A percentile compares a stretch with the other conserved stretches of the same genome.
phyloP scores from a whole-genome alignment of 2,113 vertebrate genomes.

The Notothenia rossii region DNA sequence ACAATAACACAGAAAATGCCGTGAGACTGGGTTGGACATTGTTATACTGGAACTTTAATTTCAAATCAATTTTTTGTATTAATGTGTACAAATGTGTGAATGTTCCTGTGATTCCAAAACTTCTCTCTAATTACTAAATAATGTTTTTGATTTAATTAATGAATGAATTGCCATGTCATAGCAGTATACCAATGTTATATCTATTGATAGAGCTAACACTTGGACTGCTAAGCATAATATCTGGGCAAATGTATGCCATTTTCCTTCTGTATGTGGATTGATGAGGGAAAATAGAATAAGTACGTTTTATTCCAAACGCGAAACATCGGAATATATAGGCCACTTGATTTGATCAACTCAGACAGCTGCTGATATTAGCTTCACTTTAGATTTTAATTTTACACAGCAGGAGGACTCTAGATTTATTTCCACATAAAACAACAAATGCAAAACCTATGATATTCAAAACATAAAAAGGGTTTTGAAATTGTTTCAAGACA shows the following conservation, averaged over 20 bases:
- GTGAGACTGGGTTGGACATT: too few relatives aligned
- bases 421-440: not conserved
- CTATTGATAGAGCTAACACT: not conserved
- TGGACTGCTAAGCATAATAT: not conserved
- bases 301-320: too few relatives aligned
- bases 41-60: not conserved
- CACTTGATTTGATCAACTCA: not conserved
- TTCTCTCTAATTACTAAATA: not conserved
- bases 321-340: not conserved
- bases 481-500: too few relatives aligned
- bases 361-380: not conserved
- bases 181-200: not conserved
- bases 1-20: too few relatives aligned
- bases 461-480: too few relatives aligned
- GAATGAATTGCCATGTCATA: not conserved
- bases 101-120: not conserved
- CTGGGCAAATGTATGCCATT: too few relatives aligned
- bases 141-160: not conserved
- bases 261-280: too few relatives aligned
- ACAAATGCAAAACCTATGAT: not conserved
- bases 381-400: not conserved
- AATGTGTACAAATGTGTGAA: not conserved
- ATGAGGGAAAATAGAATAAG: too few relatives aligned
- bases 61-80: not conserved
- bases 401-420: not conserved